Conservation (phyloP, 2,888 invertebrate genomes). For the Andrena bicolor region DNA sequence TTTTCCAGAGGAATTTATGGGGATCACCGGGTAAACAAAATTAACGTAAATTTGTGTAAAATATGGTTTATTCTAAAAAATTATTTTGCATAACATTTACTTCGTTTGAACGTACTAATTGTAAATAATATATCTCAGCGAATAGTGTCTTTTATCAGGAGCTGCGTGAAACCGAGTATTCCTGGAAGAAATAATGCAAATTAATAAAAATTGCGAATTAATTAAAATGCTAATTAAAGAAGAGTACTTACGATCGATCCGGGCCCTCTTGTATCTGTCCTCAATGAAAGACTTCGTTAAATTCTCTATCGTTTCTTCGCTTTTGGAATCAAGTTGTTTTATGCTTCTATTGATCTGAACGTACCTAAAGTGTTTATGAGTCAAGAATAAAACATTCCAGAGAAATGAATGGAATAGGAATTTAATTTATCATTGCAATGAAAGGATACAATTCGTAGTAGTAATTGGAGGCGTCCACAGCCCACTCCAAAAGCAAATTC, state of each 20-base stretch:
- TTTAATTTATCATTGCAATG: background rate
- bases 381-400: constrained; percentile 1
- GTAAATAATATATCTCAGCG: background rate
- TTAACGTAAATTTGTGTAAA: constrained; percentile 2
- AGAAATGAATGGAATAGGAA: background rate
- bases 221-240: constrained; percentile 44
- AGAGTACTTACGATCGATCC: constrained; percentile 74
- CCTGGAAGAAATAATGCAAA: constrained; percentile 67
- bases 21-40: too few relatives aligned
- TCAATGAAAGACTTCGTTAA: constrained; percentile 71
- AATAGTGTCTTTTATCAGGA: constrained; percentile 63
- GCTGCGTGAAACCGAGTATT: constrained; percentile 77
- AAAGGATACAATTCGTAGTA: constrained; percentile 77
- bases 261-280: constrained; percentile 57
- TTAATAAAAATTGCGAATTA: constrained; percentile 38
- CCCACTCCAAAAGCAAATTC: constrained; percentile 77
- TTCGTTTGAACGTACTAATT: background rate
- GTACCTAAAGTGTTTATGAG: constrained; percentile 47
- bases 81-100: background rate
- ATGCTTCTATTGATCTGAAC: constrained; percentile 54
- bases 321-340: constrained; percentile 72
- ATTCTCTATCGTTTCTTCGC: constrained; percentile 69
- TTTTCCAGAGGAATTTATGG: background rate
- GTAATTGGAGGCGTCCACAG: constrained; percentile 71
- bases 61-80: background rate